phyloP scores from a whole-genome alignment of 2,797 vertebrate species.

The Pelodytes ibericus region DNA sequence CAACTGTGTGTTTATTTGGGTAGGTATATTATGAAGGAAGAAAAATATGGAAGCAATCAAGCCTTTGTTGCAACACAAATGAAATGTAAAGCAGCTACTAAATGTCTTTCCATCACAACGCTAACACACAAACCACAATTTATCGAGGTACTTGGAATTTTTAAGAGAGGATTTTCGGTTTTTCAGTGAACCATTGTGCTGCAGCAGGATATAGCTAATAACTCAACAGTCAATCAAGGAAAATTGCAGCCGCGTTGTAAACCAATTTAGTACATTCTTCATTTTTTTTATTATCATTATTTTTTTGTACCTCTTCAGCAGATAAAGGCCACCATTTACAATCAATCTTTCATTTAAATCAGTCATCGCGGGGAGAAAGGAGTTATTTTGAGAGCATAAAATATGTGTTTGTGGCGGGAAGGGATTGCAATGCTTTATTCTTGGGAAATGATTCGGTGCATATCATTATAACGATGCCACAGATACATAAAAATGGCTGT shows the following conservation, averaged over 20 bases:
- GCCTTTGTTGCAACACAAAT: conserved; percentile 14
- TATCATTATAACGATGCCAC: background rate
- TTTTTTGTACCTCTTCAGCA: background rate
- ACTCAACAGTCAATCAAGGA: conserved; percentile 43
- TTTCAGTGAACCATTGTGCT: conserved; percentile 27
- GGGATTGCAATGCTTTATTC: background rate
- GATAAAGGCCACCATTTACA: conserved; percentile 30
- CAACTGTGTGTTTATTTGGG: background rate
- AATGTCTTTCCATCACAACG: conserved; percentile 10
- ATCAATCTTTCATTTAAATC: conserved; percentile 50
- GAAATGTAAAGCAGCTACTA: conserved; percentile 31
- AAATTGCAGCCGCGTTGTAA: conserved; percentile 35
- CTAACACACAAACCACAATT: conserved; percentile 18
- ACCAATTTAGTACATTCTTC: conserved; percentile 35
- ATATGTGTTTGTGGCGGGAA: background rate
- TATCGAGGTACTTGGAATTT: conserved; percentile 19
- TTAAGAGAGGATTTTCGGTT: conserved; percentile 27
- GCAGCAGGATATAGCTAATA: conserved; percentile 46
- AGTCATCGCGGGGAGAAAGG: conserved; percentile 14
- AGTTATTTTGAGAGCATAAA: conserved; percentile 13
- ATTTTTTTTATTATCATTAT: conserved; percentile 6
- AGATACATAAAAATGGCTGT: background rate
- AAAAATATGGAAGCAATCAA: conserved; percentile 38
- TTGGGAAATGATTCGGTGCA: background rate
- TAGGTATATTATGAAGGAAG: conserved; percentile 23